Conservation (phyloP, 2,888 invertebrate species). For the Eustalomyia histrio region DNA sequence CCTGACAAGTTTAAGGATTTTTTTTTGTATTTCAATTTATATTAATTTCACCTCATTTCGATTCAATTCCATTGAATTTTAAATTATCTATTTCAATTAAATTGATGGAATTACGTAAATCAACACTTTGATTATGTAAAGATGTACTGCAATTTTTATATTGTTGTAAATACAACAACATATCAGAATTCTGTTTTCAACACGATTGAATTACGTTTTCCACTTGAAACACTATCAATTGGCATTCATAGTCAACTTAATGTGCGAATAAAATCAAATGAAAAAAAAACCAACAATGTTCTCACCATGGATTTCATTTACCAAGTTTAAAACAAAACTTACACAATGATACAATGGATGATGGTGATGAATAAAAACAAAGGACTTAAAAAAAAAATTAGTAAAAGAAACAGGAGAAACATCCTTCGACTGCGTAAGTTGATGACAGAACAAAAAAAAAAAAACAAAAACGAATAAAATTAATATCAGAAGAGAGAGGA, state of each 20-base stretch:
- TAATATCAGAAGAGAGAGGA: constrained; percentile 38
- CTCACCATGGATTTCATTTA: constrained; percentile 41
- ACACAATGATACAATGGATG: constrained; percentile 22
- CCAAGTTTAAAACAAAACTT: constrained; percentile 12
- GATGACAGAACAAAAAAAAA: constrained; percentile 23
- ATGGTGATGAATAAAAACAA: constrained; percentile 52
- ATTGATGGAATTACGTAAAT: constrained; percentile 42
- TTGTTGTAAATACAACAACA: constrained; percentile 28
- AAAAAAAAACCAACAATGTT: constrained; percentile 35
- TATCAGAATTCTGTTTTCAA: constrained; percentile 60
- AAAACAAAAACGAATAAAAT: constrained; percentile 52
- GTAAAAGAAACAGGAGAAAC: constrained; percentile 35
- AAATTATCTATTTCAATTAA: constrained; percentile 55
- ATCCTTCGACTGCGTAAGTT: constrained; percentile 35
- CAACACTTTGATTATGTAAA: constrained; percentile 44
- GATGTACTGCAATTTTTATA: constrained; percentile 36
- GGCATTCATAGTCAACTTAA: constrained; percentile 42
- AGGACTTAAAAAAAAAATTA: constrained; percentile 23
- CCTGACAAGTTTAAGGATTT: neutral
- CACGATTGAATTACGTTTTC: constrained; percentile 65
- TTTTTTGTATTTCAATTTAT: constrained; percentile 20
- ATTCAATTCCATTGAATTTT: constrained; percentile 7
- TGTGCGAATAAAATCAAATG: constrained; percentile 41
- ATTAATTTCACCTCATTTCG: constrained; percentile 35
- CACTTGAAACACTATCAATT: constrained; percentile 62